Conservation (phyloP, 2,888 invertebrate species). For the Sinodicranocentrus sp. region DNA sequence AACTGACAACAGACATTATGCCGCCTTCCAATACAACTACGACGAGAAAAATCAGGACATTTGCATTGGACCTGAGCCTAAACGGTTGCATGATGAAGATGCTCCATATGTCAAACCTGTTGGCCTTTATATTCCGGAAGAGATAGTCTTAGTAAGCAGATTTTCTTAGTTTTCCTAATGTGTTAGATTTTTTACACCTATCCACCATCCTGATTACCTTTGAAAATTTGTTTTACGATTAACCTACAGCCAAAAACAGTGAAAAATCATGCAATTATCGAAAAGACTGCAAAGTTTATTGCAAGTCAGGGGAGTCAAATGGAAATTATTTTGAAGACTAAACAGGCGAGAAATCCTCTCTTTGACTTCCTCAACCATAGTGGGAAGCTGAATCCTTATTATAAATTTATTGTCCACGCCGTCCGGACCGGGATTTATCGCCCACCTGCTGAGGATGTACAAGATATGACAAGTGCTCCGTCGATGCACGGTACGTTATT, state of each 20-base stretch:
- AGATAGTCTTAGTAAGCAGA: slow-evolving; percentile 79
- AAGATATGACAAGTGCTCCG: slow-evolving; percentile 4
- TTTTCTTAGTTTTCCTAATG: too few species aligned
- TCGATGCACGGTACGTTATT: slow-evolving; percentile 7
- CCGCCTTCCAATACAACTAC: slow-evolving; percentile 78
- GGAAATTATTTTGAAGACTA: slow-evolving; percentile 99
- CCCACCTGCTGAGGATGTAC: slow-evolving; percentile 77
- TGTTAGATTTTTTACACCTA: not conserved
- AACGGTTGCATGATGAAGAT: slow-evolving; percentile 80
- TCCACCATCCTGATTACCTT: not conserved
- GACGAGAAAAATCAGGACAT: slow-evolving; percentile 76
- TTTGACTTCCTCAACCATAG: slow-evolving; percentile 96
- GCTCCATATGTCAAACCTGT: slow-evolving; percentile 87
- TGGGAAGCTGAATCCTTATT: slow-evolving; percentile 91
- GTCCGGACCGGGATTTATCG: slow-evolving; percentile 85
- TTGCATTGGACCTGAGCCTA: slow-evolving; percentile 80
- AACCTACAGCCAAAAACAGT: slow-evolving; percentile 87
- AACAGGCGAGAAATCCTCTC: slow-evolving; percentile 95
- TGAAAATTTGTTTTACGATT: slow-evolving; percentile 37
- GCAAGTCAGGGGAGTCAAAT: slow-evolving; percentile 92
- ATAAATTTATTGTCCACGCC: slow-evolving; percentile 84
- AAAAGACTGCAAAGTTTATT: slow-evolving; percentile 94
- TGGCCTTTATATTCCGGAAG: slow-evolving; percentile 87
- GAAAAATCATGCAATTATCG: slow-evolving; percentile 95
- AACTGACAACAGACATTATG: slow-evolving; percentile 78